Base-by-base conservation (phyloP, 1,140 invertebrate species). In the Oedothorax gibbosus region DNA sequence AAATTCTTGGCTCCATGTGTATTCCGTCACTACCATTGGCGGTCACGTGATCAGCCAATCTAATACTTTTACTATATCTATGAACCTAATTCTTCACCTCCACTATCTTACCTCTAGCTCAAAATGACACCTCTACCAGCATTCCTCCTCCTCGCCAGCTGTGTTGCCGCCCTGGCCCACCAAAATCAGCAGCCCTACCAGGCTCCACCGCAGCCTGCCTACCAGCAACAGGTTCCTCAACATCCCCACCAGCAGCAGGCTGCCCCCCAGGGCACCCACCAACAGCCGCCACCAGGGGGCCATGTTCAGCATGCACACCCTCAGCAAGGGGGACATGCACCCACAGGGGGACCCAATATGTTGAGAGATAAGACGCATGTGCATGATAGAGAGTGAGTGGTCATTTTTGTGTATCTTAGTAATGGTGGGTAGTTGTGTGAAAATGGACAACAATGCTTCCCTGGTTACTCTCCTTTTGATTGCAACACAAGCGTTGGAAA, bases 311-410 rank as follows among this genome's bases (percentile, higher is more conserved):
- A 66, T 49, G 20, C 9, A 18, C 35, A 12, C 18, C 62, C 60
- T 14, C 80, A 49, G 50, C 80, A 73, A 54, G 64, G 64, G 11
- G 65, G 18, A 7, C 85, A 86, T 18, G 83, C 78, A 35, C 35
- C 35, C 35, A 35, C 35, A 35, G 35, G 35, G 35, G 35, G 35
- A 35, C 35, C 35, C 21, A 85, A 87, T 66, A 53, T 85, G 71
- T 60, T 88, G 7, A 75, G 85, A 65, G 87, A 87, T 64, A 86
- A 87, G 76, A 69, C 85, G 54, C 87, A 87, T 72, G 81, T 86
- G 64, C 87, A 88, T 73, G 87, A 88, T 76, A 87, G 85, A 86
- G 87, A 88, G 87, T 88, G 87, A 69, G 82, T 71, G 11, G 57
- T 12, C 15, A 75, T 57, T 57, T 11, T 3, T 12, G 10, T 51